Conservation (phyloP, 2,888 invertebrate genomes). For the Clepsis dumicolana region DNA sequence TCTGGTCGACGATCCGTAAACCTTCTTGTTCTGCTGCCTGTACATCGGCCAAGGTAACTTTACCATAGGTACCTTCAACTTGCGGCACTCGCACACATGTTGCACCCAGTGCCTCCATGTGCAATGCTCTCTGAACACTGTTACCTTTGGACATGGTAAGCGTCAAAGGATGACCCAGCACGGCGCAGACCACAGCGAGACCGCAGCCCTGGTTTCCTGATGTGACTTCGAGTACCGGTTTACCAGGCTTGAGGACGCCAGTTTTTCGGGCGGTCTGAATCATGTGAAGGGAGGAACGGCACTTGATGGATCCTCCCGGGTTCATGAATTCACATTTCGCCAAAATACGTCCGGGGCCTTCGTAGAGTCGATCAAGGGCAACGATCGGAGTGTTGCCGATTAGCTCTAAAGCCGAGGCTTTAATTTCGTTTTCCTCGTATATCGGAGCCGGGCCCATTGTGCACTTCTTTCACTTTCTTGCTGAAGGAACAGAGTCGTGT, state of each 20-base stretch:
- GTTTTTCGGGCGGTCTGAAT: conserved; percentile 63
- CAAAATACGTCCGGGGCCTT: conserved; percentile 76
- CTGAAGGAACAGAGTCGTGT: conserved; percentile 28
- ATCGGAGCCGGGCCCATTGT: conserved; percentile 56
- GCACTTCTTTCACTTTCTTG: conserved; percentile 46
- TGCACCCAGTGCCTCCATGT: conserved; percentile 81
- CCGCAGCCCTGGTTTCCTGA: conserved; percentile 82
- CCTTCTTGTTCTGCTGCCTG: conserved; percentile 71
- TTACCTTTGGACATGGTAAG: conserved; percentile 79
- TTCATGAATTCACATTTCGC: conserved; percentile 83
- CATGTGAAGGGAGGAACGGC: conserved; percentile 76
- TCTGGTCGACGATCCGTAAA: conserved; percentile 63
- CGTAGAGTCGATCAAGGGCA: conserved; percentile 74
- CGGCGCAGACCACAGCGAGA: conserved; percentile 78
- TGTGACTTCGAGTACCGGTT: conserved; percentile 73
- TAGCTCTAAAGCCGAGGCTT: conserved; percentile 75
- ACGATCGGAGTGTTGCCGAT: conserved; percentile 80
- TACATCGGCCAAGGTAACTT: conserved; percentile 75
- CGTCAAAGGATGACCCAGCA: conserved; percentile 74
- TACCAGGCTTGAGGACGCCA: conserved; percentile 70
- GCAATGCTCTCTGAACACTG: conserved; percentile 76
- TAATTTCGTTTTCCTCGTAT: conserved; percentile 65
- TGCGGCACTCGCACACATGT: conserved; percentile 75
- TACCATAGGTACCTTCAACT: conserved; percentile 78
- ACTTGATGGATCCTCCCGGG: conserved; percentile 79